Conservation (phyloP, 2,888 invertebrate genomes). For the Bembecia ichneumoniformis region DNA sequence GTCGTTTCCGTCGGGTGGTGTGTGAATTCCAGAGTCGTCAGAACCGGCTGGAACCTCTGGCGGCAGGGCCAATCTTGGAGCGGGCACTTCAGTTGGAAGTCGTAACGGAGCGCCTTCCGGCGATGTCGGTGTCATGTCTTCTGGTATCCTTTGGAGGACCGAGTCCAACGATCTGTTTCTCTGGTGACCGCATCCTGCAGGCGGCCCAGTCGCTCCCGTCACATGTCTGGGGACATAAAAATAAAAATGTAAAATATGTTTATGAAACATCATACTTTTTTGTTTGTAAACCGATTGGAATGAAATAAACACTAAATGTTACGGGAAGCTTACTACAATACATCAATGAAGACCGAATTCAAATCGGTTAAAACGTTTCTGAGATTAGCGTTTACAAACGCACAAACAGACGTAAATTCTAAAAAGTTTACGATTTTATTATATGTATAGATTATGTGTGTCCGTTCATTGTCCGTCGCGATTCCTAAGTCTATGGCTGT, state of each 20-base stretch:
- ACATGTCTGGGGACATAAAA: constrained; percentile 59
- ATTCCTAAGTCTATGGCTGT: no score
- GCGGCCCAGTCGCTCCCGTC: constrained; percentile 59
- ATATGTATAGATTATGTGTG: no score
- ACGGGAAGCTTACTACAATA: no score
- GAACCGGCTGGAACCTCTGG: constrained; percentile 75
- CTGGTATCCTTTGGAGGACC: constrained; percentile 89
- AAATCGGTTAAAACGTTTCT: no score
- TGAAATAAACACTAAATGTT: no score
- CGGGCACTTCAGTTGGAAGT: constrained; percentile 42
- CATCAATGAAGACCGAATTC: no score
- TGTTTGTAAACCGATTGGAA: no score
- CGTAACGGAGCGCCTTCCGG: constrained; percentile 58
- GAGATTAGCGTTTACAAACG: no score
- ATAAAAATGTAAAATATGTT: constrained; percentile 1
- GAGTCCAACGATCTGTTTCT: constrained; percentile 92
- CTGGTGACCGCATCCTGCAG: constrained; percentile 79
- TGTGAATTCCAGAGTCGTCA: constrained; percentile 83
- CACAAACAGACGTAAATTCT: no score
- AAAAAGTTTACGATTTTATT: no score
- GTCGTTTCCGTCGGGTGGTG: constrained; percentile 56
- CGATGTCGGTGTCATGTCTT: constrained; percentile 77
- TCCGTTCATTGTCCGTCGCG: no score
- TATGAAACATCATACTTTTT: background rate
- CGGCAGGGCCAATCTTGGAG: constrained; percentile 73